Conservation (phyloP, 2,113 vertebrate genomes). For the Zosterops japonicus region DNA sequence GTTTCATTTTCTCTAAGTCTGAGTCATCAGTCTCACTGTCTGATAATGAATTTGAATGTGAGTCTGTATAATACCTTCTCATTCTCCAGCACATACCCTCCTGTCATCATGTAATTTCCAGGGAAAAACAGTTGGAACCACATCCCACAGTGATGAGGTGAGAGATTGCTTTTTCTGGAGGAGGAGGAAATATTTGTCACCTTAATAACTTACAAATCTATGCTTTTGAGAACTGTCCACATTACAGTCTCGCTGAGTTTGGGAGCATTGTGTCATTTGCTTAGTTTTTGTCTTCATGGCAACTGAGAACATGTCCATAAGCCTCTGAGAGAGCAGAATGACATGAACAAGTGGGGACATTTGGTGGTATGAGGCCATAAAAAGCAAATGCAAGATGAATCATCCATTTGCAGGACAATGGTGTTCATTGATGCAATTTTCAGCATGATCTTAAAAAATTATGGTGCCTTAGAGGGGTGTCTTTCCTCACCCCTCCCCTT, state of each 20-base stretch:
- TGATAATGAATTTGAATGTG: constrained; percentile 43
- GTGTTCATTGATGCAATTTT: neutral
- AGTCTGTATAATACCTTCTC: constrained; percentile 27
- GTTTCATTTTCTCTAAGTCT: constrained; percentile 27
- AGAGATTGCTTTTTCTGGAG: constrained; percentile 6
- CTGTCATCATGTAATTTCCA: constrained; percentile 36
- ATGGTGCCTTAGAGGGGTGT: neutral
- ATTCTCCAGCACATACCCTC: neutral
- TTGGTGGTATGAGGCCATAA: neutral
- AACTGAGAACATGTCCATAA: neutral
- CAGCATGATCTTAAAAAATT: neutral
- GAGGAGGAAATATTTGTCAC: constrained; percentile 2
- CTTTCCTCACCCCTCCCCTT: neutral
- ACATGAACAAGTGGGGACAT: neutral
- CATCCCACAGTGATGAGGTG: neutral
- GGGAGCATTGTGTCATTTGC: neutral
- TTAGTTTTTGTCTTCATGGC: neutral
- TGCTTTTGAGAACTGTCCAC: neutral
- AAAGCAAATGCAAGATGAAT: constrained; percentile 8
- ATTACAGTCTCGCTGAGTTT: neutral
- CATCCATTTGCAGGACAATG: neutral
- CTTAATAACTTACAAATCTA: constrained; percentile 19
- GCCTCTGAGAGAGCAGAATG: neutral
- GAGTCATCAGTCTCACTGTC: constrained; percentile 48
- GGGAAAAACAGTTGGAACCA: neutral